Percentiles rank a stretch among this genome's conserved stretches.
phyloP scores from a whole-genome alignment of 2,797 vertebrate species.

The Tympanoctomys barrerae region DNA sequence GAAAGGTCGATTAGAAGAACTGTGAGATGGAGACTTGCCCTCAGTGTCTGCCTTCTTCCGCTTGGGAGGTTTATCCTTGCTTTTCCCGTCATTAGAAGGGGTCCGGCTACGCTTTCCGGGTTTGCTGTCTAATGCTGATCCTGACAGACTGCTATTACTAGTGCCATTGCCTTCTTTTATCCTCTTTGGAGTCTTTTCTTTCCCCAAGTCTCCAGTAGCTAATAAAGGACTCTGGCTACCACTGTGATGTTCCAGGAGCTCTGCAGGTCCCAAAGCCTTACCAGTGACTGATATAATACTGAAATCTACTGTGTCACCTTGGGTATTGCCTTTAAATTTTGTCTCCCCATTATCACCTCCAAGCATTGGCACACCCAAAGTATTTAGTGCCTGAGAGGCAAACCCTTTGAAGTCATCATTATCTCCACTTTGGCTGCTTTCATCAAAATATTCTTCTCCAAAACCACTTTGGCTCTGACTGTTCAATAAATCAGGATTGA shows the following conservation, averaged over 20 bases:
- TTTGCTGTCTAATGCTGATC: conserved; percentile 92
- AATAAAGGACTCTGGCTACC: conserved; percentile 96
- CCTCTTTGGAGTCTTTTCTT: conserved; percentile 92
- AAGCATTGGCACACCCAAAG: conserved; percentile 90
- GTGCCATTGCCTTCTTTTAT: conserved; percentile 91
- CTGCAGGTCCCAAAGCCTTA: conserved; percentile 91
- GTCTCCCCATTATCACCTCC: conserved; percentile 92
- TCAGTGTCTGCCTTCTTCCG: conserved; percentile 97
- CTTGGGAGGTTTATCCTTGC: conserved; percentile 98
- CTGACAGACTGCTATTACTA: conserved; percentile 88
- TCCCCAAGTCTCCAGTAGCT: conserved; percentile 91
- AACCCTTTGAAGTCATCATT: conserved; percentile 97
- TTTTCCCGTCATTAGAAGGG: conserved; percentile 97
- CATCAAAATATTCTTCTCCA: conserved; percentile 95
- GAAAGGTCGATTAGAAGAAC: conserved; percentile 95
- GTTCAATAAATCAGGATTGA: conserved; percentile 96
- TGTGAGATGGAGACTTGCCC: conserved; percentile 97
- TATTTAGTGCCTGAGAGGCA: conserved; percentile 87
- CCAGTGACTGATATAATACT: conserved; percentile 94
- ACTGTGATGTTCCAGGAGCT: conserved; percentile 93
- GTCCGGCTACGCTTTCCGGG: conserved; percentile 97
- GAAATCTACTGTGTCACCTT: conserved; percentile 96
- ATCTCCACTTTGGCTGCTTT: conserved; percentile 97
- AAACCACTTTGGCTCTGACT: conserved; percentile 93
- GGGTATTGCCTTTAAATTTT: conserved; percentile 90